A percentile compares a stretch with the other conserved stretches of the same genome.
These are phyloP conservation scores for Illadopsis cleaveri DNA, from an alignment of 2,113 vertebrate species.

Conservation along the genomic window DNA sequence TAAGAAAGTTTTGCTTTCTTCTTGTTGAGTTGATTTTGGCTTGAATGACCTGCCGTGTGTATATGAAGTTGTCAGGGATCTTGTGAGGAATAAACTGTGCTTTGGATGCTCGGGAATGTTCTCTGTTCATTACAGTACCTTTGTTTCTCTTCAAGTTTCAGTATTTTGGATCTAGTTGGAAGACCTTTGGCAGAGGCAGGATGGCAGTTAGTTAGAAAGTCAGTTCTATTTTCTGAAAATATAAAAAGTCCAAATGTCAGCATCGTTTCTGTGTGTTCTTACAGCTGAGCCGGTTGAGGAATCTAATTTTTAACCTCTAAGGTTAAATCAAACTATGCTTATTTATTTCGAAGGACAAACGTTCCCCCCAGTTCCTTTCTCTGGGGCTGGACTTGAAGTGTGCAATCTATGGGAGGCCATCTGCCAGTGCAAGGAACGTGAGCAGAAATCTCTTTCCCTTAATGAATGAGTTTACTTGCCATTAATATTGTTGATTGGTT, in stretches of 20 bases:
- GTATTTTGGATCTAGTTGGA: background rate
- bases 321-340: background rate
- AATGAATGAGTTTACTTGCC: background rate
- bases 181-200: background rate
- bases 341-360: background rate
- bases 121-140: background rate
- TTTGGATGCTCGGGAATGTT: background rate
- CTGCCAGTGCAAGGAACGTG: background rate
- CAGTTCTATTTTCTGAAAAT: background rate
- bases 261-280: background rate
- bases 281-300: background rate
- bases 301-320: background rate
- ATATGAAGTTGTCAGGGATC: background rate
- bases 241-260: background rate
- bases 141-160: background rate
- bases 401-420: background rate
- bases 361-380: background rate
- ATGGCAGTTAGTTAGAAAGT: background rate
- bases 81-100: background rate
- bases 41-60: background rate
- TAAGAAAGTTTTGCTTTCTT: background rate
- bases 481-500: conserved; percentile 19
- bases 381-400: background rate
- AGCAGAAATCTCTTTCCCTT: background rate
- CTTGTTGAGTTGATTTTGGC: background rate